Conservation (phyloP, 1,140 invertebrate species). For the Pissodes strobi region DNA sequence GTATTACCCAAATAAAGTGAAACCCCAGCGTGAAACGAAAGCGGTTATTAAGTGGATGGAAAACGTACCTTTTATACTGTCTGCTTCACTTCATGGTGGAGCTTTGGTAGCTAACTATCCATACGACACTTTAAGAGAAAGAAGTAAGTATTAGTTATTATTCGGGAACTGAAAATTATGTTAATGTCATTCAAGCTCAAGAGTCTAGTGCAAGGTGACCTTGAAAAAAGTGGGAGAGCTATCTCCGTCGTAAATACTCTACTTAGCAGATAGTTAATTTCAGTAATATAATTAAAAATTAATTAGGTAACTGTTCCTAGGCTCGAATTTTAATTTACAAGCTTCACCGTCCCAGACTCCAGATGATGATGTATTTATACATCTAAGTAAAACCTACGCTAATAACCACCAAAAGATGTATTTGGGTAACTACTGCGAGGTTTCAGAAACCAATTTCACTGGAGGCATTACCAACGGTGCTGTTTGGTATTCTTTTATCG, state of each 20-base stretch:
- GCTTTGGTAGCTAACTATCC: conserved; percentile 63
- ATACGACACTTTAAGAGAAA: conserved; percentile 53
- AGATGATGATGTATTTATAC: conserved; percentile 70
- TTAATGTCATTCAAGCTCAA: not conserved
- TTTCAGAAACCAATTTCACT: conserved; percentile 16
- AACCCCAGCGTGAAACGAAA: conserved; percentile 50
- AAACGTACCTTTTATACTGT: conserved; percentile 59
- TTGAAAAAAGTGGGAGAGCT: no score
- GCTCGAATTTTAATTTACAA: not conserved
- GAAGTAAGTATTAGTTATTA: conserved; percentile 24
- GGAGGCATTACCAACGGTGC: conserved; percentile 66
- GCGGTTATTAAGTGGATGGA: conserved; percentile 58
- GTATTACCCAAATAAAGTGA: conserved; percentile 37
- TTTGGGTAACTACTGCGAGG: conserved; percentile 24
- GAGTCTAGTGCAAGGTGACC: not conserved
- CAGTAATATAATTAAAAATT: no score
- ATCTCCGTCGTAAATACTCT: no score
- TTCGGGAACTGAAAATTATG: not conserved
- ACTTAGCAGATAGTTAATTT: no score
- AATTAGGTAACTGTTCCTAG: not conserved
- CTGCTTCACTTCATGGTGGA: conserved; percentile 63
- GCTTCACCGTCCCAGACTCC: conserved; percentile 63
- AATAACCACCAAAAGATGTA: conserved; percentile 61
- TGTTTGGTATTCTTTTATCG: conserved; percentile 62
- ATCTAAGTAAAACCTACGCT: conserved; percentile 67